Evolutionary conservation across 2,113 vertebrate species (phyloP), one percentile per base, ranked within the genome.

Genomic region (Ranitomeya imitator): DNA sequence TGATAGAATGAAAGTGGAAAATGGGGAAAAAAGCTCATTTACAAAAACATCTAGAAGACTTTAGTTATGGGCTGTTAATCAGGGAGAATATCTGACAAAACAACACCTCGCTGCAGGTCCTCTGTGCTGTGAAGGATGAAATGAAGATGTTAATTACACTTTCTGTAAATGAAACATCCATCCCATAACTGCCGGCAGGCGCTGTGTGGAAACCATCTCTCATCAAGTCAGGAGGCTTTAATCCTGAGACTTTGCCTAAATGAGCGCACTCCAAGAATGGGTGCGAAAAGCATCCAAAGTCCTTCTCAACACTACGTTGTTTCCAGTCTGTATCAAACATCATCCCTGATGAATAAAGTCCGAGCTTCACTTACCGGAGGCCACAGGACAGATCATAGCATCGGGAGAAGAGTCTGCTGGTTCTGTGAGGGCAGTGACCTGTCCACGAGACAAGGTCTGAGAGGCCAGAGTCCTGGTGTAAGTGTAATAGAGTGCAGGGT

Each of bases 41-140:
- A 21, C 55, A 79, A 79, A 79, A 15, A 14, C 3, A 1, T 13
- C 74, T 79, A 77, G 26, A 86, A 19, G 45, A 65, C 16, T 26
- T 65, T 65, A 65, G 76, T 77, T 86, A 79, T 78, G 85, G 74
- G 74, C 85, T 79, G 73, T 52, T 86, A 78, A 86, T 79, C 78
- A 61, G 85, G 74, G 79, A 78, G 60, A 51, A n/a, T 2, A 79
- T 26, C 78, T 79, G 76, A 73, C 37, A 79, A 86, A 79, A 79
- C 85, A 86, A 78, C 85, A 86, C 74, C 74, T 79, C 65, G 2
- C 60, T 13, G 76, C 12, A 52, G n/a, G 54, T 60, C 54, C 45
- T 7, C 60, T 65, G 37, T 13, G 57, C 74, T 79, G 74, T 52
- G 8, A 74, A 86, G 59, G 74, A 79, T 79, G 59, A 65, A 67